Evolutionary conservation across 2,888 invertebrate species (phyloP).

Genomic region (Poecilus cupreus): DNA sequence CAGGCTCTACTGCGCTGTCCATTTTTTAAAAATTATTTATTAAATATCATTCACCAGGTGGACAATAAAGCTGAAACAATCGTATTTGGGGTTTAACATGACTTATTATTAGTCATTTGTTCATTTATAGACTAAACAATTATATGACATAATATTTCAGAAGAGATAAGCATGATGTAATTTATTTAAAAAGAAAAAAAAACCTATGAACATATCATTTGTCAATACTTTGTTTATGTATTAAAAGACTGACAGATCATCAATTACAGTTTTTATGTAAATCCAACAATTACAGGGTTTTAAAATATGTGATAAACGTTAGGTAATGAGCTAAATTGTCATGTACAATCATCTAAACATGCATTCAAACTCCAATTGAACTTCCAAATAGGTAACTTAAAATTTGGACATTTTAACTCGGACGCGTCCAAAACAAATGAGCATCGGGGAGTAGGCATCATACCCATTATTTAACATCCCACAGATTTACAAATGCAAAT

Average conservation of each 20-base stretch:
- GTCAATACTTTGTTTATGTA: slow-evolving; percentile 26
- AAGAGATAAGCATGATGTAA: neutral
- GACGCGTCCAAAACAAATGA: slow-evolving; percentile 52
- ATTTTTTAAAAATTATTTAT: slow-evolving; percentile 62
- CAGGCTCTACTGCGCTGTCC: slow-evolving; percentile 67
- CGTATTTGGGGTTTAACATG: neutral
- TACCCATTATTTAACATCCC: neutral
- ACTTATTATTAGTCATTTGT: neutral
- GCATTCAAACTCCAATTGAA: neutral
- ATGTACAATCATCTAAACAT: neutral
- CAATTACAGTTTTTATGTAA: neutral
- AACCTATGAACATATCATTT: neutral
- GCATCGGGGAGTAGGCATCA: slow-evolving; percentile 51
- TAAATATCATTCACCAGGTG: slow-evolving; percentile 40
- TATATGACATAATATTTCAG: neutral
- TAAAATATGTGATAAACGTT: neutral
- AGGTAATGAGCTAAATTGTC: neutral
- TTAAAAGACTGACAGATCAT: slow-evolving; percentile 24
- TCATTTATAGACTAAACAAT: neutral
- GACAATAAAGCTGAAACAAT: slow-evolving; percentile 29
- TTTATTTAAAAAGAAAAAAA: slow-evolving; percentile 14
- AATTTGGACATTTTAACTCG: slow-evolving; percentile 43
- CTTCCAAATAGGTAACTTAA: slow-evolving; percentile 1
- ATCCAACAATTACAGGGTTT: neutral
- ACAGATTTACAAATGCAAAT: neutral